Base-by-base conservation (phyloP, 2,888 invertebrate genomes). In the Poecilobothrus nobilitatus region DNA sequence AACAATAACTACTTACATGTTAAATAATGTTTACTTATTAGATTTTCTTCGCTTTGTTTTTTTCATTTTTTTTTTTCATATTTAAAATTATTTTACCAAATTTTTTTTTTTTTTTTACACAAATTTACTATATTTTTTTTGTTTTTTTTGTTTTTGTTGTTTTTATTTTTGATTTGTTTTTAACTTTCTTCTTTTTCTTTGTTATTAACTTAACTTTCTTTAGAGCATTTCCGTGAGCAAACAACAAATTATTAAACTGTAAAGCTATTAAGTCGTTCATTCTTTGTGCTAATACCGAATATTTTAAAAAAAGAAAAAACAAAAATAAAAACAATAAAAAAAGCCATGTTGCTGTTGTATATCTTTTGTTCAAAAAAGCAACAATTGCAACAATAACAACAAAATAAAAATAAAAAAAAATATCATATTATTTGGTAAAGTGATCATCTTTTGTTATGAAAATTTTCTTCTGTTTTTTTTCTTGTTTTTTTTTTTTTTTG, bases 321-420 rank as follows among this genome's bases (percentile, higher is more conserved):
- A 53, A 53, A 41, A 41, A 41, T 41, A 41, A 53, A 53, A 53
- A 53, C 53, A n/a, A n/a, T n/a, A n/a, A n/a, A 53, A 53, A 53
- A 53, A 53, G 2, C 2, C 7, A 53, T 53, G n/a, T 53, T 41
- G n/a, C 18, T 41, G 53, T 53, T 27, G 37, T 53, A 53, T 15
- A 53, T 15, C 53, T 53, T 53, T 53, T 53, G 53, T 53, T 53
- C 53, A 8, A 53, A 53, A 53, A 53, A 53, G 5, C 53, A 53
- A 53, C 53, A 53, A 53, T 15, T 53, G 53, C 53, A 53, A 53
- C 53, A 53, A 53, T n/a, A 53, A 53, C 15, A 53, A 53, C 53
- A 15, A 15, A 53, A 53, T 18, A 53, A 18, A 53, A 53, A 53
- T 6, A 53, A 53, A 12, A 18, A 53, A 12, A 53, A 53, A 6